Percentiles rank a stretch among this genome's conserved stretches.
phyloP scores from a whole-genome alignment of 2,888 invertebrate species.

The Subacronicta megacephala region DNA sequence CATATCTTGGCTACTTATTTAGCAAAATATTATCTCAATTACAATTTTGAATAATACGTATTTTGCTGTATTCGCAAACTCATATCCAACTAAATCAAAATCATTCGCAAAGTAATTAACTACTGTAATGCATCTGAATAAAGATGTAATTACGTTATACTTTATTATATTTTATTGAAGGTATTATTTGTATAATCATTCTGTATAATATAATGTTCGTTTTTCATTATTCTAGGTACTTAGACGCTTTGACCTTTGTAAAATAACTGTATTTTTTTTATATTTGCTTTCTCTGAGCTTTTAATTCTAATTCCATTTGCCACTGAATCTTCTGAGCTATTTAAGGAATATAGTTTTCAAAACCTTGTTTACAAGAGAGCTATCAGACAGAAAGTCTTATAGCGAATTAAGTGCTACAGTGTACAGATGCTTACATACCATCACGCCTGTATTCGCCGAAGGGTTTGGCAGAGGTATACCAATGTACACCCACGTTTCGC shows the following conservation, averaged over 20 bases:
- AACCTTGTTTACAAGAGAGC: constrained; percentile 7
- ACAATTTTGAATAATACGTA: constrained; percentile 30
- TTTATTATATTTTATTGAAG: too few species aligned
- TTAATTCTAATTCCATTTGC: constrained; percentile 2
- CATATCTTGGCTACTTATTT: constrained; percentile 14
- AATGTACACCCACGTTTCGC: too few species aligned
- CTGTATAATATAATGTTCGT: too few species aligned
- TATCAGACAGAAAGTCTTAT: constrained; percentile 2
- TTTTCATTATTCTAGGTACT: constrained; percentile 7
- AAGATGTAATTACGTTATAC: too few species aligned
- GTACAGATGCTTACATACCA: too few species aligned
- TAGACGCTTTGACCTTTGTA: constrained; percentile 18
- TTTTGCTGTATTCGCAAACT: constrained; percentile 23
- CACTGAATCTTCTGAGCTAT: constrained; percentile 8
- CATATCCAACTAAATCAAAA: constrained; percentile 35
- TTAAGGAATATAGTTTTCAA: constrained; percentile 12
- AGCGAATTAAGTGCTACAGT: too few species aligned
- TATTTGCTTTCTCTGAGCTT: too few species aligned
- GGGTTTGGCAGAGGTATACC: too few species aligned
- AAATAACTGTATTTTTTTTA: constrained; percentile 12
- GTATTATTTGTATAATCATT: too few species aligned
- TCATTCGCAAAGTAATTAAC: constrained; percentile 22
- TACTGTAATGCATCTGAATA: too few species aligned
- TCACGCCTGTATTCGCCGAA: too few species aligned
- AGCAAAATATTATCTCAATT: constrained; percentile 37